These are phyloP conservation scores for Cataglyphis rosenhaueri DNA, from an alignment of 2,888 invertebrate species.

Conservation along the genomic window DNA sequence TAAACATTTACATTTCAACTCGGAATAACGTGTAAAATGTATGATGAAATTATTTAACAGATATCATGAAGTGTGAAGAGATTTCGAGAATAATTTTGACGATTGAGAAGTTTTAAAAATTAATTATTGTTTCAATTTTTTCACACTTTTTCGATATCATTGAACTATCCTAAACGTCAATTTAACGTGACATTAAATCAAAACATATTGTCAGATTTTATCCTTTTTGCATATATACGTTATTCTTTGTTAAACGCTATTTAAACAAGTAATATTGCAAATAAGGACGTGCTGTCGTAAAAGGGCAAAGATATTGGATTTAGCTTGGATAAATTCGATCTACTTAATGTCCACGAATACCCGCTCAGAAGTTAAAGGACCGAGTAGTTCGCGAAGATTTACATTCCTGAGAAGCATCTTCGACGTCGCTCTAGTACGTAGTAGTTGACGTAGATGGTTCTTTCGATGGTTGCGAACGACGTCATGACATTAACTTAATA, in stretches of 20 bases:
- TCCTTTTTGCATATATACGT: background rate
- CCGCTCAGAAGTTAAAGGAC: conserved; percentile 36
- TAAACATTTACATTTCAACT: conserved; percentile 1
- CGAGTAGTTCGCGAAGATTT: conserved; percentile 42
- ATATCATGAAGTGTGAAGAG: background rate
- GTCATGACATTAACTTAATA: conserved; percentile 65
- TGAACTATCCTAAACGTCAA: too few species aligned
- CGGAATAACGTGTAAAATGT: background rate
- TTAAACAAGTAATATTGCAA: conserved; percentile 6
- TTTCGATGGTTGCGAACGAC: conserved; percentile 34
- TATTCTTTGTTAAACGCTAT: background rate
- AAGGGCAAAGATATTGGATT: conserved; percentile 39
- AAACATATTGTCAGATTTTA: background rate
- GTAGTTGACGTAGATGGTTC: conserved; percentile 36
- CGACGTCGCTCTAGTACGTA: conserved; percentile 22
- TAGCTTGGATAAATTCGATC: conserved; percentile 48
- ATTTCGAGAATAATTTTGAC: background rate
- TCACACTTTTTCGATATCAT: background rate
- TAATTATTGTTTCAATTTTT: background rate
- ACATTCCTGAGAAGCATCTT: conserved; percentile 45
- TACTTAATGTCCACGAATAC: conserved; percentile 42
- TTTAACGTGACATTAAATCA: background rate
- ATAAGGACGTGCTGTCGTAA: conserved; percentile 6
- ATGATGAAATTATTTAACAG: background rate
- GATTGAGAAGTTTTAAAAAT: background rate